Evolutionary conservation across 2,113 vertebrate species (phyloP).

Genomic region (Nothocercus nigrocapillus): DNA sequence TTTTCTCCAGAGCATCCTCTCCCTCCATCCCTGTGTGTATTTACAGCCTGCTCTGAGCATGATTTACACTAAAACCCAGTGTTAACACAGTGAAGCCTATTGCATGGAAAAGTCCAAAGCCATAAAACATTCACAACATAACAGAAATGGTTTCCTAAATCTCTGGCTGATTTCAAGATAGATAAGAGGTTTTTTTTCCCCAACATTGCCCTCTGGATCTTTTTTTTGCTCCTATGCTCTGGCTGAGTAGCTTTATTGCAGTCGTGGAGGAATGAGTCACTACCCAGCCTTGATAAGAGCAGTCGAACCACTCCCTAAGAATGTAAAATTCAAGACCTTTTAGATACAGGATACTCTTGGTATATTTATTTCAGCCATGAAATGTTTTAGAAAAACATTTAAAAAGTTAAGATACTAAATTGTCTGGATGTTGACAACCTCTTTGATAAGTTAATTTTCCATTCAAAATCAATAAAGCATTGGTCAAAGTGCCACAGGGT

Average conservation of each 20-base stretch:
- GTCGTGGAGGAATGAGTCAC: neutral
- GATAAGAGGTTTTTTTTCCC: neutral
- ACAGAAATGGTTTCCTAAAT: slow-evolving; percentile 9
- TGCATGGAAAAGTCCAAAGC: neutral
- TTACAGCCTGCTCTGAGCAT: neutral
- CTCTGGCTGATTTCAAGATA: neutral
- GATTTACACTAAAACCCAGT: neutral
- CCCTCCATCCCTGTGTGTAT: neutral
- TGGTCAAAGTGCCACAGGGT: slow-evolving; percentile 44
- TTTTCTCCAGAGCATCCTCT: neutral
- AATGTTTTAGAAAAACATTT: slow-evolving; percentile 8
- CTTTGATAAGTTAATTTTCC: slow-evolving; percentile 60
- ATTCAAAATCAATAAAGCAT: slow-evolving; percentile 50
- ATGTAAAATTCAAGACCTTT: neutral
- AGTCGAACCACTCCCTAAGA: neutral
- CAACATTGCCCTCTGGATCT: neutral
- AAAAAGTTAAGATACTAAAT: slow-evolving; percentile 12
- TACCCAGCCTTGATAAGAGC: neutral
- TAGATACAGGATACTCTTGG: neutral
- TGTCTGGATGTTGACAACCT: neutral
- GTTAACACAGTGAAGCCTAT: neutral
- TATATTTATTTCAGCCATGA: neutral
- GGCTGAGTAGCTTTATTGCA: neutral
- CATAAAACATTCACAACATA: neutral
- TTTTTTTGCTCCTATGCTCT: neutral